Base-by-base conservation (phyloP, 2,888 invertebrate species). In the Anorthoa munda region DNA sequence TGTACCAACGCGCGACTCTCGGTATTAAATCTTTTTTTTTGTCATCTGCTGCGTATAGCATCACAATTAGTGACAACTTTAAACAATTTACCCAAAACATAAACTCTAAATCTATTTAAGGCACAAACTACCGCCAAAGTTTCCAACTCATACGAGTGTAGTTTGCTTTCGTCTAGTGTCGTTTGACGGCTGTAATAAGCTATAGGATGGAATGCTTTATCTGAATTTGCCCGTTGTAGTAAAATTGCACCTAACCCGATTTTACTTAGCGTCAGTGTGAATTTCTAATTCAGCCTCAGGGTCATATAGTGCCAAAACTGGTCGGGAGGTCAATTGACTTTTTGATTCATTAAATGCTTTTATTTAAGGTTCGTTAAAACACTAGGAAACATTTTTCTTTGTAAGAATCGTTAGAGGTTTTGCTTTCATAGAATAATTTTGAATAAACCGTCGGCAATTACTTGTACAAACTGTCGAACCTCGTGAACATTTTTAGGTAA, bases 251-350 rank as follows among this genome's bases (percentile, higher is more conserved):
- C 21, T 46, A 46, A 46, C 2, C 60, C 45, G 2, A 60, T 45
- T 17, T 60, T 60, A 60, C 60, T n/a, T 60, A 45, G 21, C 60
- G 21, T 91, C 90, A 4, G 88, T 89, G 70, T 92, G 90, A 11
- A 91, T 64, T 75, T 91, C 88, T 17, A 88, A 88, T 58, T 67
- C 72, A 4, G 76, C 68, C 2, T 72, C 71, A 17, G 86, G 88
- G 56, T 89, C 77, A 72, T 88, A 93, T 9, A 92, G 74, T 4
- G 86, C 79, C 39, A 92, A 74, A 39, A 90, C 31, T 18, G 31
- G 53, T 53, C 53, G 21, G 4, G 53, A 21, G n/a, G 21, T 53
- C 21, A 53, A 21, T 5, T 58, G 31, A 31, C 18, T 31, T 58
- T 58, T 58, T 59, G n/a, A 59, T 39, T 39, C 31, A 31, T 39